Conservation (phyloP, 1,140 invertebrate genomes). For the Oscheius sp. region DNA sequence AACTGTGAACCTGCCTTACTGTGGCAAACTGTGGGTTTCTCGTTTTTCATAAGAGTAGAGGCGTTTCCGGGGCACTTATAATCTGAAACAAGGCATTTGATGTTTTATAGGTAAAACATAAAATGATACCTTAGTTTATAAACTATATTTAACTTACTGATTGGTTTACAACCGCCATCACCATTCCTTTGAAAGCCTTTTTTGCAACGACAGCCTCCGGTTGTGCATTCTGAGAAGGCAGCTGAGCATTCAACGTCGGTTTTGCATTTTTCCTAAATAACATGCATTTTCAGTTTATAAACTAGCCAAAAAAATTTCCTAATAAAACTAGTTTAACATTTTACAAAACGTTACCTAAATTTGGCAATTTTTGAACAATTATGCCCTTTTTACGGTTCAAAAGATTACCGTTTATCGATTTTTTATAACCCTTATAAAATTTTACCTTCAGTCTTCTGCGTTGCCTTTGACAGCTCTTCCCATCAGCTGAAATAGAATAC, state of each 20-base stretch:
- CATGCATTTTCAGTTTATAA: too few relatives aligned
- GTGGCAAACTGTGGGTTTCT: constrained; percentile 12
- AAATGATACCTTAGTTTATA: neutral
- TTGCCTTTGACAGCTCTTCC: constrained; percentile 44
- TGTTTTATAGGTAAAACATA: constrained; percentile 8
- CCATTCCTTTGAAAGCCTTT: constrained; percentile 51
- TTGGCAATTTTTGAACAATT: too few relatives aligned
- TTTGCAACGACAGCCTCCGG: constrained; percentile 53
- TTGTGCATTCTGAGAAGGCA: constrained; percentile 50
- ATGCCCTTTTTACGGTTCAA: too few relatives aligned
- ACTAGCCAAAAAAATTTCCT: too few relatives aligned
- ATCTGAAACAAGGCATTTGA: neutral
- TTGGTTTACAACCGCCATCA: constrained; percentile 51
- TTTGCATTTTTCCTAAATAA: constrained; percentile 45
- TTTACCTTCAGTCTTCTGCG: constrained; percentile 47
- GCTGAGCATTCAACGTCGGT: constrained; percentile 51
- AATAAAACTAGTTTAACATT: too few relatives aligned
- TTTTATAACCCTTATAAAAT: neutral
- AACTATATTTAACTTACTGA: constrained; percentile 20
- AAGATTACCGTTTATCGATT: too few relatives aligned
- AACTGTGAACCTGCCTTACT: constrained; percentile 3
- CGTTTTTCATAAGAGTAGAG: constrained; percentile 4
- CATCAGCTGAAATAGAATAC: constrained; percentile 42
- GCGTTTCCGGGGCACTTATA: constrained; percentile 23
- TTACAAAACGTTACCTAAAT: too few relatives aligned